phyloP scores from a whole-genome alignment of 2,888 invertebrate genomes.

The Macrophya annulata region DNA sequence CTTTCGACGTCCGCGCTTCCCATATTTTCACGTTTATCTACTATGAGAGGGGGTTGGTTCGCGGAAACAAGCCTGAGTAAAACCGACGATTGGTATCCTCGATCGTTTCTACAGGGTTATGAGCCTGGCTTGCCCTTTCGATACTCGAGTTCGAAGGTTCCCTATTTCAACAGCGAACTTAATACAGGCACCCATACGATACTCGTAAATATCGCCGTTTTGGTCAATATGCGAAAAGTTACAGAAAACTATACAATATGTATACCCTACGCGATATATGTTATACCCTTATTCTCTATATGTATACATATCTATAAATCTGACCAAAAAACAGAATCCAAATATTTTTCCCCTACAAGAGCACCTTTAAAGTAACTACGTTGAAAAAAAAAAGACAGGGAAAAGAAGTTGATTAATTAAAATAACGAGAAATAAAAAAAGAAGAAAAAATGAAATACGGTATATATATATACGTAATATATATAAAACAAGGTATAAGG shows the following conservation, averaged over 20 bases:
- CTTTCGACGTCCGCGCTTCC: background rate
- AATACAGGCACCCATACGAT: background rate
- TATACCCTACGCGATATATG: background rate
- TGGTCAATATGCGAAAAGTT: conserved; percentile 27
- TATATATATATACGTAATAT: background rate
- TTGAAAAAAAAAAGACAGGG: background rate
- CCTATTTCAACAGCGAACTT: conserved; percentile 8
- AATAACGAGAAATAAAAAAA: background rate
- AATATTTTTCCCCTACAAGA: background rate
- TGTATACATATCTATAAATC: background rate
- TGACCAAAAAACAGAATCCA: background rate
- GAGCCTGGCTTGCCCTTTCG: background rate
- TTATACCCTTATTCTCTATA: background rate
- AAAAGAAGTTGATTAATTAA: background rate
- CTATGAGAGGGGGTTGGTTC: conserved; percentile 9
- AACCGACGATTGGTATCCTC: conserved; percentile 25
- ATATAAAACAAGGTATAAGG: background rate
- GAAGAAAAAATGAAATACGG: background rate
- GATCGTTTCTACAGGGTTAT: conserved; percentile 17
- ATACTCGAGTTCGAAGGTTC: conserved; percentile 8
- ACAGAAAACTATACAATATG: background rate
- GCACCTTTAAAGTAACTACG: background rate
- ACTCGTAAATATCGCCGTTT: conserved; percentile 18
- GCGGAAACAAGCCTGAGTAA: conserved; percentile 30
- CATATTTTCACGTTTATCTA: conserved; percentile 37